Conservation (phyloP, 2,113 vertebrate species). For the Triplophysa dalaica region DNA sequence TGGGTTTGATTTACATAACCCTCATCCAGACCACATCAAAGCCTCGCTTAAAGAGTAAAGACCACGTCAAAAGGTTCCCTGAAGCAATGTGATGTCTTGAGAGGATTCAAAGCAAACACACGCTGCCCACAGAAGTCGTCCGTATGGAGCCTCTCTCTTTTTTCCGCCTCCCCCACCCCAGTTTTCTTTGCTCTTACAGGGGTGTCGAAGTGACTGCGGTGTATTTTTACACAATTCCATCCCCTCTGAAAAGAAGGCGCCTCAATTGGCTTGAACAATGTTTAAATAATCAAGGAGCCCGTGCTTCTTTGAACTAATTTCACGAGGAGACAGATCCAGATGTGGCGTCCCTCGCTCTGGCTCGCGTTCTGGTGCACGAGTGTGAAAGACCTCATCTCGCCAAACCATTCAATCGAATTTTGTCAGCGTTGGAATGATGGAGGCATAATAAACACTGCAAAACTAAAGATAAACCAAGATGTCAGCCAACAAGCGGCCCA, state of each 20-base stretch:
- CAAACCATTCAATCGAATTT: constrained; percentile 27
- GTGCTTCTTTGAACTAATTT: constrained; percentile 62
- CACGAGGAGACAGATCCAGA: constrained; percentile 56
- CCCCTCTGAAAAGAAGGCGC: constrained; percentile 45
- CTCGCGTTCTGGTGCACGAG: constrained; percentile 27
- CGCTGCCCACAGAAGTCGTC: constrained; percentile 51
- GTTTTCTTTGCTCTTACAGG: constrained; percentile 41
- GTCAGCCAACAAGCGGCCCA: constrained; percentile 30
- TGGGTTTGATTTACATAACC: constrained; percentile 50
- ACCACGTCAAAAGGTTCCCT: constrained; percentile 54
- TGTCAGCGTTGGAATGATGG: constrained; percentile 37
- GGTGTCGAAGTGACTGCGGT: constrained; percentile 55
- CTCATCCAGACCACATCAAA: constrained; percentile 52
- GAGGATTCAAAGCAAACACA: constrained; percentile 59
- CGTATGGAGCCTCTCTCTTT: constrained; percentile 26
- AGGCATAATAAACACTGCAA: constrained; percentile 44
- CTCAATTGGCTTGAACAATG: constrained; percentile 59
- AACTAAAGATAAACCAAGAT: constrained; percentile 40
- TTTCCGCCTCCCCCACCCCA: not conserved
- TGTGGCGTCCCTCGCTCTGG: constrained; percentile 50
- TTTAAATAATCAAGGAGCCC: constrained; percentile 66
- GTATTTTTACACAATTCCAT: constrained; percentile 52
- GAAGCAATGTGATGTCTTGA: constrained; percentile 53
- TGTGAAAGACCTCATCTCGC: constrained; percentile 27
- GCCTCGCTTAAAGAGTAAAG: constrained; percentile 42